Percentiles rank a stretch among this genome's conserved stretches.
phyloP scores from a whole-genome alignment of 2,113 vertebrate species.

The Tachycineta bicolor region DNA sequence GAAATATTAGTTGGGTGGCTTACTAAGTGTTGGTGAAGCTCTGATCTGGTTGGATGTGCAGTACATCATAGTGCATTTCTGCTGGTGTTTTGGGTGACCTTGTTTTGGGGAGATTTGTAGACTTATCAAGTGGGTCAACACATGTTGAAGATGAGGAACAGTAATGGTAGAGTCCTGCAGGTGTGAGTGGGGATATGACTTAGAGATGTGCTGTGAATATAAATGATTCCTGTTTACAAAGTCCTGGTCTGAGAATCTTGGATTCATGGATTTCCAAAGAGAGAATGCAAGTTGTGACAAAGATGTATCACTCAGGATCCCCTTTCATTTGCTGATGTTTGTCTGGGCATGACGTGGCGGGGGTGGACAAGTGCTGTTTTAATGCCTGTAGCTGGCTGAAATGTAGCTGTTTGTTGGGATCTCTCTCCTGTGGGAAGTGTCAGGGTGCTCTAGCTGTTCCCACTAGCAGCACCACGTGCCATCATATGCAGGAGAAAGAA shows the following conservation, averaged over 20 bases:
- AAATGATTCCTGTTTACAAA: not conserved
- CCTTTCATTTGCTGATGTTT: not conserved
- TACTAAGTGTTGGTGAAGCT: not conserved
- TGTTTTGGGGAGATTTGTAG: not conserved
- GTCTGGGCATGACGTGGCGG: not conserved
- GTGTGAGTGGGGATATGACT: not conserved
- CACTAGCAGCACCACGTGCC: not conserved
- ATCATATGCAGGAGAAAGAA: not conserved
- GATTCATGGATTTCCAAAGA: not conserved
- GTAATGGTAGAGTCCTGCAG: not conserved
- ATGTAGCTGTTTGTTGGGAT: not conserved
- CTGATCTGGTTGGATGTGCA: not conserved
- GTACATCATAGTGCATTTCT: not conserved
- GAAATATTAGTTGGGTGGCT: not conserved
- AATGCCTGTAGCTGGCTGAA: accelerated
- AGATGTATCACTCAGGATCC: not conserved
- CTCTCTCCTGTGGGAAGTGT: accelerated
- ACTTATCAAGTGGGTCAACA: not conserved
- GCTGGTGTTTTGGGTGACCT: not conserved
- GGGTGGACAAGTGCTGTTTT: not conserved
- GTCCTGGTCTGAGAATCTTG: not conserved
- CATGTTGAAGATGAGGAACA: not conserved
- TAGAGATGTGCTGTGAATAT: not conserved
- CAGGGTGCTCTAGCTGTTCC: not conserved
- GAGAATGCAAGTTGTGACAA: not conserved